Percentiles rank a stretch among this genome's conserved stretches.
phyloP scores from a whole-genome alignment of 2,888 invertebrate species.

The Aradus depressus region DNA sequence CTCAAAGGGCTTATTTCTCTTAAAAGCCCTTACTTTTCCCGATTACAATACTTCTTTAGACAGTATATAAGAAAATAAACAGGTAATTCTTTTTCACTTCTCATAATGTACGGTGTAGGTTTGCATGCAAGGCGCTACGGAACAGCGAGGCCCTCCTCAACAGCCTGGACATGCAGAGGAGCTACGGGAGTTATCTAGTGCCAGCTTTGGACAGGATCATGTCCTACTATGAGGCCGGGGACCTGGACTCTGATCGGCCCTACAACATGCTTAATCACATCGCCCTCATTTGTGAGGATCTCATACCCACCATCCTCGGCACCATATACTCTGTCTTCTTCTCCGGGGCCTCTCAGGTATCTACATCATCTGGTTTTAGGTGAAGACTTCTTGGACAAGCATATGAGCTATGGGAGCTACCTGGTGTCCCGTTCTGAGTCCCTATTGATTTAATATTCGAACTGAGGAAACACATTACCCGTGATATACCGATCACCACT shows the following conservation, averaged over 20 bases:
- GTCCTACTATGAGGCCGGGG: not conserved
- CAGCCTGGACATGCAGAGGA: not conserved
- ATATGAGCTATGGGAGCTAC: too few relatives aligned
- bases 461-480: too few relatives aligned
- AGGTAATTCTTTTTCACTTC: not conserved
- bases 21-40: too few relatives aligned
- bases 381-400: too few relatives aligned
- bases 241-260: not conserved
- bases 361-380: too few relatives aligned
- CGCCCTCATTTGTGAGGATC: not conserved
- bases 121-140: slow-evolving; percentile 1
- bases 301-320: not conserved
- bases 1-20: too few relatives aligned
- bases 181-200: not conserved
- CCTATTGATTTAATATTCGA: too few relatives aligned
- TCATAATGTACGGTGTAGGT: slow-evolving; percentile 1
- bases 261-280: slow-evolving; percentile 7
- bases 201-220: slow-evolving; percentile 1
- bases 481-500: too few relatives aligned
- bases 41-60: too few relatives aligned
- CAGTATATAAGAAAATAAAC: too few relatives aligned
- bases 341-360: slow-evolving; percentile 8
- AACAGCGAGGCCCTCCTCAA: slow-evolving; percentile 1
- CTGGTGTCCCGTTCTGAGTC: too few relatives aligned
- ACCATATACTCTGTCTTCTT: slow-evolving; percentile 4